A percentile compares a stretch with the other conserved stretches of the same genome.
These are phyloP conservation scores for Phalacrocorax carbo DNA, from an alignment of 2,113 vertebrate genomes.

Conservation along the genomic window DNA sequence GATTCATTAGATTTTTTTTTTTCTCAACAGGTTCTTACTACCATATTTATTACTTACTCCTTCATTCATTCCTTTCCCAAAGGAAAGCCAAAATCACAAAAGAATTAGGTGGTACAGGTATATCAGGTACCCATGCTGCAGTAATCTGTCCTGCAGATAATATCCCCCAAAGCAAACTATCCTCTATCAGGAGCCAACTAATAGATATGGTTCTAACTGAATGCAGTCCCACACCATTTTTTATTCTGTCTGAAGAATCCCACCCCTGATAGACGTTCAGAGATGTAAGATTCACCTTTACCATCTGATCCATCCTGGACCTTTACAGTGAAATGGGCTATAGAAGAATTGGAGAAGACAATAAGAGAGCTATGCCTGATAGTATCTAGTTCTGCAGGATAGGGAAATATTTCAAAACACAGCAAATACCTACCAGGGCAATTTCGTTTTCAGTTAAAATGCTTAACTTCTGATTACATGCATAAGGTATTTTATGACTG, in stretches of 20 bases:
- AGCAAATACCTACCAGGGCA: background rate
- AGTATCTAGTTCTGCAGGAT: background rate
- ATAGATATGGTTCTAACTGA: background rate
- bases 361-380: background rate
- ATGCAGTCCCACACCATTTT: background rate
- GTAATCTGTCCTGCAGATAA: background rate
- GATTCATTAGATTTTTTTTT: background rate
- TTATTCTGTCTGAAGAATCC: background rate
- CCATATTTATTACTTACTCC: background rate
- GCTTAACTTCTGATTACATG: background rate
- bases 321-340: fast-evolving
- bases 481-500: background rate
- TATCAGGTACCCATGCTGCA: background rate
- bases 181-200: background rate
- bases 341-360: background rate
- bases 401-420: background rate
- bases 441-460: background rate
- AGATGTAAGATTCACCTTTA: background rate
- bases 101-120: no score
- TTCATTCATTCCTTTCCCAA: background rate
- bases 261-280: background rate
- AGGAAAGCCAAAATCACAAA: background rate
- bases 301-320: background rate
- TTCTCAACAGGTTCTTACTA: background rate
- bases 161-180: background rate